Conservation (phyloP, 1,140 invertebrate species). For the Myzus persicae region DNA sequence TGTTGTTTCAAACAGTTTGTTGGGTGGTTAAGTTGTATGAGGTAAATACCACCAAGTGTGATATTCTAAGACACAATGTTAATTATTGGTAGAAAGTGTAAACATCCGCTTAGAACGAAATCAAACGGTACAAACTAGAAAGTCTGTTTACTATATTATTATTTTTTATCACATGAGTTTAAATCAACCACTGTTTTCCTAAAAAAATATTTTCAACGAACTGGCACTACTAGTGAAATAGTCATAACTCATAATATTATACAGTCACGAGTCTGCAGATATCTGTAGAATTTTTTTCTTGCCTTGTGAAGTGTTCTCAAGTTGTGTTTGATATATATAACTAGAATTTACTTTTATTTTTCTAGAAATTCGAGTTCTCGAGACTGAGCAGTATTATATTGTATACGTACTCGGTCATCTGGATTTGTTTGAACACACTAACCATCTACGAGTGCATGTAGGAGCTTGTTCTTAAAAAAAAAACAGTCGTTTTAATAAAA, state of each 20-base stretch:
- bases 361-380: too few relatives aligned
- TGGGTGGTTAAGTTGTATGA: background rate
- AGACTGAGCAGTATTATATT: too few relatives aligned
- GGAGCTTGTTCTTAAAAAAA: too few relatives aligned
- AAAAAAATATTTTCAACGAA: background rate
- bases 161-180: too few relatives aligned
- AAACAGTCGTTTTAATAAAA: background rate
- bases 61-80: background rate
- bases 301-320: too few relatives aligned
- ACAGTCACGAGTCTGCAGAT: too few relatives aligned
- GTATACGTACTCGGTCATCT: background rate
- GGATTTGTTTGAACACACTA: background rate
- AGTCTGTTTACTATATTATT: background rate
- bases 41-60: background rate
- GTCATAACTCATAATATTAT: too few relatives aligned
- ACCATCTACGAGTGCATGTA: background rate
- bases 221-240: too few relatives aligned
- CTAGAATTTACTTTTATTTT: too few relatives aligned
- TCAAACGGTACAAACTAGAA: background rate
- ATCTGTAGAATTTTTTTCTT: too few relatives aligned
- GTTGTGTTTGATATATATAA: too few relatives aligned
- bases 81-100: background rate
- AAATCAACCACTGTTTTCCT: background rate
- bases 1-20: too few relatives aligned
- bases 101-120: background rate